Evolutionary conservation across 1,140 invertebrate species (phyloP).

Genomic region (Trichoplusia ni): DNA sequence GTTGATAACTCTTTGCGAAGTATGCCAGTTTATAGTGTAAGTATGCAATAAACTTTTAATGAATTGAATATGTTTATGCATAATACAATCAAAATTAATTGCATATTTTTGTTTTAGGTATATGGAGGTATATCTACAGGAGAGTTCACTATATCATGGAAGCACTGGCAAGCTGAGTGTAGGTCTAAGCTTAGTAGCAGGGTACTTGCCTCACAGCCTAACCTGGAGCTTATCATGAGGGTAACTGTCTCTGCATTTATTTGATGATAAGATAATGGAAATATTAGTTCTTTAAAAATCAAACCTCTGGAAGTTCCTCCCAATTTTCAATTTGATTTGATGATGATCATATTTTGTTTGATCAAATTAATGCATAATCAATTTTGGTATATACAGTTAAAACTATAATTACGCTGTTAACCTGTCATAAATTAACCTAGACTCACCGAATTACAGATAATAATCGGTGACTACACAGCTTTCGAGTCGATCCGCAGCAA

Average conservation of each 20-base stretch:
- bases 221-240: constrained; percentile 90
- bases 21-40: constrained; percentile 91
- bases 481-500: constrained; percentile 86
- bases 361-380: too few relatives aligned
- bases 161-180: constrained; percentile 93
- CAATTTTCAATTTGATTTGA: too few relatives aligned
- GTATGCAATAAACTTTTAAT: constrained; percentile 41
- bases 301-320: too few relatives aligned
- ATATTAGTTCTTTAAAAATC: not conserved
- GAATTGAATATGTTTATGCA: too few relatives aligned
- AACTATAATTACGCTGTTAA: too few relatives aligned
- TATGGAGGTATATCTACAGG: constrained; percentile 88
- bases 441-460: constrained; percentile 83
- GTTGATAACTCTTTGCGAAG: constrained; percentile 89
- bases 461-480: constrained; percentile 87
- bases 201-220: constrained; percentile 85
- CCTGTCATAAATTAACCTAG: not conserved
- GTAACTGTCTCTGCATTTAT: constrained; percentile 73
- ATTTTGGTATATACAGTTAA: too few relatives aligned
- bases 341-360: too few relatives aligned
- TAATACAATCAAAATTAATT: too few relatives aligned
- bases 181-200: constrained; percentile 87
- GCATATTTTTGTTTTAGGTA: constrained; percentile 65
- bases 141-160: constrained; percentile 94
- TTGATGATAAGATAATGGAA: not conserved